phyloP scores from a whole-genome alignment of 2,113 vertebrate species.

The Megalops atlanticus region DNA sequence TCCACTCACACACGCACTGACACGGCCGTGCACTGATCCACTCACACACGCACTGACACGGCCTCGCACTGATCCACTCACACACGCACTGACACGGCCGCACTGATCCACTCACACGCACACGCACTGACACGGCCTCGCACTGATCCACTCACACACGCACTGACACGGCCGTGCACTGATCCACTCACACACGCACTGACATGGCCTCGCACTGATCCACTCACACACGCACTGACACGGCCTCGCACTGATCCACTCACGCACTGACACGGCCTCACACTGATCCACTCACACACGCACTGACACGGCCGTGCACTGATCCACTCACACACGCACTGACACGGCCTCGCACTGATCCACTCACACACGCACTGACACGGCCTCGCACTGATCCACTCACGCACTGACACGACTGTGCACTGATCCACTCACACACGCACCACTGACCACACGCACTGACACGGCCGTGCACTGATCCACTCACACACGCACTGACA shows the following conservation, averaged over 20 bases:
- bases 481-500: constrained; percentile 33
- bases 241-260: not conserved
- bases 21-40: too few species aligned
- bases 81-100: constrained; percentile 1
- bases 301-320: constrained; percentile 27
- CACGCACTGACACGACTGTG: not conserved
- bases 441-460: constrained; percentile 1
- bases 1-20: not conserved
- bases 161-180: constrained; percentile 26
- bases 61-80: not conserved
- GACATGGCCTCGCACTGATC: constrained; percentile 29
- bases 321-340: constrained; percentile 4
- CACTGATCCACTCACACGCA: constrained; percentile 29
- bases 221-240: constrained; percentile 32
- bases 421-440: not conserved
- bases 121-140: too few species aligned
- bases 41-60: constrained; percentile 24
- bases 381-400: too few species aligned
- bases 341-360: constrained; percentile 1
- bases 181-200: constrained; percentile 8
- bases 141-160: too few species aligned
- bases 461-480: constrained; percentile 26
- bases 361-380: constrained; percentile 20
- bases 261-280: not conserved
- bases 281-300: constrained; percentile 33